Base-by-base conservation (phyloP, 64 coral and sea anemone species). In the Porites australiensis region DNA sequence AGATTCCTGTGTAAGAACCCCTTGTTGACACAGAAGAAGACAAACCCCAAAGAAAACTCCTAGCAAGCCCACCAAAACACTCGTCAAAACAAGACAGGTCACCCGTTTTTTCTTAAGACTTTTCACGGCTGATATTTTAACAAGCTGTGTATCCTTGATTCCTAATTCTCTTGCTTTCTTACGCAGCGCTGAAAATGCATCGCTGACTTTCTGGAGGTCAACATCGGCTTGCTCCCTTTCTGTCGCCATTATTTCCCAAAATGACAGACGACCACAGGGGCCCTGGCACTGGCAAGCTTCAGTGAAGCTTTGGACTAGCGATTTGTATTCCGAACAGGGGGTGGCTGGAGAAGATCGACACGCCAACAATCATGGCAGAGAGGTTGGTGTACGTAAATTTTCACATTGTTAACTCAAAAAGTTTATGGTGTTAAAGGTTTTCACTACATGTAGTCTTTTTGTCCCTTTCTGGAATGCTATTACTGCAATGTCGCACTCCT, bases 101-200 rank as follows among this genome's bases (percentile, higher is more conserved):
- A 78, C 50, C 23, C 66, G 87, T 70, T 58, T 80, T 4, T 67
- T 77, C 64, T 75, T 79, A 6, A 99, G 82, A 47, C 57, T 77
- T 57, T 89, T 99, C 44, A 99, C 48, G 2, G 98, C 90, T 63
- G 83, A 88, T 1, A 93, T 79, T 75, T 94, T 91, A n/a, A 13
- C n/a, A 20, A 99, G 60, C 12, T 93, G 73, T 18, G 77, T 70
- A 71, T 93, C 91, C 16, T 90, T 77, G 50, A 99, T 94, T 84
- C 89, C 88, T 61, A 95, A 77, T 50, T 70, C 71, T 81, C 72
- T 95, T 21, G 94, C 94, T 75, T 72, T 90, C 82, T 81, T 75
- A 19, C 82, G 82, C 22, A 95, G 44, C 13, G 64, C 66, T 82
- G 9, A 62, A 51, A 95, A 95, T 20, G 94, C 89, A 5, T 95